Evolutionary conservation across 2,113 vertebrate species (phyloP).

Genomic region (Motacilla tschutschensis): DNA sequence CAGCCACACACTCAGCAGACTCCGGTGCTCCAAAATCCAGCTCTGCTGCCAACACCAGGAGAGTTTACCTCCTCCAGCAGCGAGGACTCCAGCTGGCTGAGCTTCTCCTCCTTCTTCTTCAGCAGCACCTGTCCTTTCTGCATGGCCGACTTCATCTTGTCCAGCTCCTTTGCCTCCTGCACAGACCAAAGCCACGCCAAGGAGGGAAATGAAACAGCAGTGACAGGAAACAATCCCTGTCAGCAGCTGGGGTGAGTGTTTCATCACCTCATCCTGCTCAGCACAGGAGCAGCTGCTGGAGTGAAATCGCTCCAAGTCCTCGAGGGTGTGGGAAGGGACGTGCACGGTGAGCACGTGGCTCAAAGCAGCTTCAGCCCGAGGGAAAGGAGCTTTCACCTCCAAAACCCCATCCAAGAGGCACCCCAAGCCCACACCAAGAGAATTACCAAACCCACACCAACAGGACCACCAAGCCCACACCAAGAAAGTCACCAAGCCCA

Average conservation of each 20-base stretch:
- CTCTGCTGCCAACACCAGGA: background rate
- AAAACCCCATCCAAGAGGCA: background rate
- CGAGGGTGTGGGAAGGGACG: rapidly evolving
- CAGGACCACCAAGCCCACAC: too few species aligned
- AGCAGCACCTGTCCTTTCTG: constrained; percentile 78
- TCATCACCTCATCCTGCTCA: background rate
- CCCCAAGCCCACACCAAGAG: background rate
- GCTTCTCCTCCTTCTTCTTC: constrained; percentile 81
- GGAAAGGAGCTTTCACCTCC: background rate
- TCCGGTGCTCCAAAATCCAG: background rate
- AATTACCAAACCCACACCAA: too few species aligned
- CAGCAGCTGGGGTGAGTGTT: background rate
- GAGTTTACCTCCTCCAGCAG: constrained; percentile 80
- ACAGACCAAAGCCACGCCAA: background rate
- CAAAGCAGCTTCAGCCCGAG: background rate
- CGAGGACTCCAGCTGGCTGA: constrained; percentile 83
- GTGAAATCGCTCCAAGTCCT: rapidly evolving
- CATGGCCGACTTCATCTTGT: constrained; percentile 77
- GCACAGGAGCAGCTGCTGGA: background rate
- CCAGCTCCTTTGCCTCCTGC: constrained; percentile 81
- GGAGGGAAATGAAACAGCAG: background rate
- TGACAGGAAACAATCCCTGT: rapidly evolving
- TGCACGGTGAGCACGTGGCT: rapidly evolving
- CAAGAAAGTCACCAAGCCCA: too few species aligned
- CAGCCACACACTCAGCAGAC: background rate